Evolutionary conservation across 1,140 invertebrate species (phyloP).

Genomic region (Babylonia areolata): DNA sequence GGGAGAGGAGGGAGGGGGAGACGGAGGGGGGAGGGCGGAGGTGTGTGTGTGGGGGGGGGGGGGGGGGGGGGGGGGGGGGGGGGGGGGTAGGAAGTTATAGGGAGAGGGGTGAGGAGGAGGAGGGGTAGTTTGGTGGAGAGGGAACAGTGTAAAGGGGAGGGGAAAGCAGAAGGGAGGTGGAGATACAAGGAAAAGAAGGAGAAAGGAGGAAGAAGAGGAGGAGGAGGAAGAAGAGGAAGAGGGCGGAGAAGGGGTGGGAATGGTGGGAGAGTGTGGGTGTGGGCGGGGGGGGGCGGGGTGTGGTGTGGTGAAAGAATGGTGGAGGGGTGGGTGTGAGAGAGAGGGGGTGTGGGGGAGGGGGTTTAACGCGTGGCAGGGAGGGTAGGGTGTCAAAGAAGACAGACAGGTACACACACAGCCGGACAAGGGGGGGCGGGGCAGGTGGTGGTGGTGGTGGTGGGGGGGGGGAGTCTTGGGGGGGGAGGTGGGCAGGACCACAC

Average conservation of each 20-base stretch:
- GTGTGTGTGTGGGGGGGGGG: too few species aligned
- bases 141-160: not conserved
- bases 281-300: not conserved
- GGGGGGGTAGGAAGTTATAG: not conserved
- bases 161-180: not conserved
- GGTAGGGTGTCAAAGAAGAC: not conserved
- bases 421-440: slow-evolving; percentile 3
- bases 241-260: not conserved
- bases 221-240: not conserved
- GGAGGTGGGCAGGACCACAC: not conserved
- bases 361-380: not conserved
- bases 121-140: not conserved
- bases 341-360: not conserved
- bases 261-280: not conserved
- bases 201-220: not conserved
- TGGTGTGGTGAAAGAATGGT: not conserved
- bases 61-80: not conserved
- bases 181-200: not conserved
- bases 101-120: not conserved
- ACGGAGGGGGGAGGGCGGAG: too few species aligned
- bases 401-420: not conserved
- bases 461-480: too few species aligned
- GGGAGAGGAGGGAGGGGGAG: too few species aligned
- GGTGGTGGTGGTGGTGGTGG: not conserved
- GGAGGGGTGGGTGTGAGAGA: not conserved